phyloP scores from a whole-genome alignment of 2,113 vertebrate genomes.

The Sphyrna mokarran region DNA sequence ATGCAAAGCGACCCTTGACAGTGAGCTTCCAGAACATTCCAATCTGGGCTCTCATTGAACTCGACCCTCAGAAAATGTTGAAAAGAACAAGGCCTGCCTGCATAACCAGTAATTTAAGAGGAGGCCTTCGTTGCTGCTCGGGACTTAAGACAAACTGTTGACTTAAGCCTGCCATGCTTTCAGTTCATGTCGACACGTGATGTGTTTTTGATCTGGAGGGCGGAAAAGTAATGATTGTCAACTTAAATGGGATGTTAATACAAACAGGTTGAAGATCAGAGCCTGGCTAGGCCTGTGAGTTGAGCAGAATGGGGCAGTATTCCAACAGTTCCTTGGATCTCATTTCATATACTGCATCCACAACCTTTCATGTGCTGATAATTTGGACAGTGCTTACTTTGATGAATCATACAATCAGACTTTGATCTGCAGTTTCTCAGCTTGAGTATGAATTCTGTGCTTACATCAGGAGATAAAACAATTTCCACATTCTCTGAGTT shows the following conservation, averaged over 20 bases:
- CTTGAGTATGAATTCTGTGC: neutral
- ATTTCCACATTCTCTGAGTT: neutral
- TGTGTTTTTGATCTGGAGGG: neutral
- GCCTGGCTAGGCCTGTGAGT: neutral
- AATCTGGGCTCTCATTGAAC: neutral
- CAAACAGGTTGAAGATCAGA: neutral
- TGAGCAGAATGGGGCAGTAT: neutral
- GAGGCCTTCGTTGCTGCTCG: neutral
- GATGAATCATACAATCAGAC: neutral
- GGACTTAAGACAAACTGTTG: neutral
- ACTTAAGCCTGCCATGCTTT: neutral
- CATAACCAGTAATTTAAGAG: neutral
- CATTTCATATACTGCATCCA: neutral
- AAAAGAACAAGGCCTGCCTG: neutral
- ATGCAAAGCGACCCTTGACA: neutral
- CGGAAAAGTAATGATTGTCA: neutral
- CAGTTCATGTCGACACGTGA: neutral
- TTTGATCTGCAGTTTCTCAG: neutral
- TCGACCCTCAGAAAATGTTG: neutral
- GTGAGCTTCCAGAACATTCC: neutral
- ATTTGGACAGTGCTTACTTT: neutral
- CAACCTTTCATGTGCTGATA: conserved; percentile 5
- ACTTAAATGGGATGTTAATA: neutral
- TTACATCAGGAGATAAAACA: neutral
- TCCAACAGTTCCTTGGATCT: neutral